Evolutionary conservation across 2,113 vertebrate species (phyloP), one percentile per base, ranked within the genome.

Genomic region (Rhombomys opimus): DNA sequence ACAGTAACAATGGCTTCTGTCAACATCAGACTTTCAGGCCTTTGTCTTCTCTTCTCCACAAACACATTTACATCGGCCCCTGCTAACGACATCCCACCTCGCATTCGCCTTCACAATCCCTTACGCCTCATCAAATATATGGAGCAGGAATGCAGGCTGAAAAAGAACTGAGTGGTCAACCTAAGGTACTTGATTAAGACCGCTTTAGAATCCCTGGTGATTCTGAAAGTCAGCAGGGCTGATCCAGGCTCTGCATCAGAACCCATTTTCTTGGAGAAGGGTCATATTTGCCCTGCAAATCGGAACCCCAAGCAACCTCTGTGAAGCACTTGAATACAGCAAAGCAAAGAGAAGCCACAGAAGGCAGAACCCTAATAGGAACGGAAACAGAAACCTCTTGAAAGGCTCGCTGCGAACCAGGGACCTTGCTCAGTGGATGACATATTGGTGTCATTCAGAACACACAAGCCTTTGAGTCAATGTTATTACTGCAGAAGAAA

Each of bases 1-100:
- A 95, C 95, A 1, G 0, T 84, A 94, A 81, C 93, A 46, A 54
- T 98, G 98, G 97, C 96, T 98, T 98, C 95, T 98, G 98, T 98
- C 98, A 98, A 95, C 97, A 96, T 84, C 97, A 96, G 95, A 93
- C 96, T 95, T 97, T 94, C 77, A 65, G 93, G 38, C 61, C 95
- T 97, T 98, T 96, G 81, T 96, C 95, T 81, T 65, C 4, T 2
- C 81, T 25, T 65, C 5, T 73, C 22, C n/a, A 13, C 65, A 94
- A 68, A 96, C 87, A 38, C 97, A 97, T 98, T 98, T 98, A 93
- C 70, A 35, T 97, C 98, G 98, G 97, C 97, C 89, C 84, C 8
- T 50, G 73, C 23, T 8, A 3, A 76, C 94, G 96, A 97, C 76
- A 96, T 97, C 93, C 96, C 97, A 96, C 97, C 95, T 95, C 50